These are phyloP conservation scores for Malurus leucopterus DNA, from an alignment of 2,797 vertebrate genomes.

Conservation along the genomic window DNA sequence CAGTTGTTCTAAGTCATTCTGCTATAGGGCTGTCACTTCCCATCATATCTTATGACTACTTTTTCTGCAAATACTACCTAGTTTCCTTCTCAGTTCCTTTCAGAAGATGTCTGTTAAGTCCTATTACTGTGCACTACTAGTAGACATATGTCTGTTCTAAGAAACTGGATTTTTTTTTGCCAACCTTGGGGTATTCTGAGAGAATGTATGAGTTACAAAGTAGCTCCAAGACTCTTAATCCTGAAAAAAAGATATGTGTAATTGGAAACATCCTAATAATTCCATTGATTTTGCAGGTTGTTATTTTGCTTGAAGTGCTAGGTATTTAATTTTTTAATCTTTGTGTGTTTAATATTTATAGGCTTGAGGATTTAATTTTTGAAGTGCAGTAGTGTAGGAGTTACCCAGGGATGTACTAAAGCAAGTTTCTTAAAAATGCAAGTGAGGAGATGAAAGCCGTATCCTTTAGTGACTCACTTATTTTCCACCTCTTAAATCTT, in stretches of 20 bases:
- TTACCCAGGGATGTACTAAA: neutral
- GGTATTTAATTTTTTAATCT: neutral
- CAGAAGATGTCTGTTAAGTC: neutral
- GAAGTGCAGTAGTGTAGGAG: neutral
- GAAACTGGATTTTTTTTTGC: neutral
- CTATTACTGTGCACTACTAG: neutral
- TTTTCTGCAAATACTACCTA: neutral
- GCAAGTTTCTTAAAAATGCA: fast-evolving
- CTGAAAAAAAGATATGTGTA: neutral
- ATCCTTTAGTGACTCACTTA: neutral
- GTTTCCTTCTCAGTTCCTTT: neutral
- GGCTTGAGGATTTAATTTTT: neutral
- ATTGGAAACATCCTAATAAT: neutral
- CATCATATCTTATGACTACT: neutral
- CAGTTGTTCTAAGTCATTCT: neutral
- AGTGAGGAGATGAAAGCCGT: neutral
- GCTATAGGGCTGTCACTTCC: neutral
- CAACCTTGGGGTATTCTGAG: neutral
- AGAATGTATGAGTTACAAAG: neutral
- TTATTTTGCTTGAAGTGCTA: neutral
- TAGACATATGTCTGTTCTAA: neutral
- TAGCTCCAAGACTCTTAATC: neutral
- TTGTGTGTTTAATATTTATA: neutral
- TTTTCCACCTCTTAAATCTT: neutral
- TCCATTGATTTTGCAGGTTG: neutral